Evolutionary conservation across 2,113 vertebrate genomes (phyloP).

Genomic region (Ciconia boyciana): DNA sequence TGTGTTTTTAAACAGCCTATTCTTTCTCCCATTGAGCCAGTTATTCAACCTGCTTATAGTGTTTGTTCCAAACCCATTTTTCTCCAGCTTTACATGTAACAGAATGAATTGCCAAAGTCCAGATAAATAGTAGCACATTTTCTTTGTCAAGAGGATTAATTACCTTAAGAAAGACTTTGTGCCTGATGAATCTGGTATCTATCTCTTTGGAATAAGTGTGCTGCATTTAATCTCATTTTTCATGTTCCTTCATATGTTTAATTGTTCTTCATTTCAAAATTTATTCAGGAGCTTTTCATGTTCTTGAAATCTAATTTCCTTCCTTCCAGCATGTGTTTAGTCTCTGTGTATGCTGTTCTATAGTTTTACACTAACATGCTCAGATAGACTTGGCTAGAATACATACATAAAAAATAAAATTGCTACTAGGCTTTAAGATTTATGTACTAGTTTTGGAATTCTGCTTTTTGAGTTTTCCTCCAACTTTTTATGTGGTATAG

Average conservation of each 20-base stretch:
- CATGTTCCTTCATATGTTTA: not conserved
- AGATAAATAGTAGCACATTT: not conserved
- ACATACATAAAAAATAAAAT: not conserved
- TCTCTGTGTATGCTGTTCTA: not conserved
- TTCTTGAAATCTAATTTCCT: not conserved
- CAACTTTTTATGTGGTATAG: not conserved
- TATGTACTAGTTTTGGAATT: not conserved
- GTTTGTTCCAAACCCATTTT: not conserved
- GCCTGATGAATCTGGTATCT: not conserved
- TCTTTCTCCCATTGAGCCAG: not conserved
- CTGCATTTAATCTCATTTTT: not conserved
- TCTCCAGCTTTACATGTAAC: not conserved
- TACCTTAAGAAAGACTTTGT: not conserved
- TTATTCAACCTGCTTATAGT: not conserved
- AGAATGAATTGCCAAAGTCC: not conserved
- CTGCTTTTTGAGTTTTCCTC: not conserved
- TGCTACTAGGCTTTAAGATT: not conserved
- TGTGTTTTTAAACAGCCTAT: not conserved
- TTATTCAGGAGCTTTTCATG: not conserved
- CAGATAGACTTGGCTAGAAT: not conserved
- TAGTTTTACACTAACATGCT: not conserved
- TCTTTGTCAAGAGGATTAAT: not conserved
- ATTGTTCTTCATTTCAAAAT: not conserved
- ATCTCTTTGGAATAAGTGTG: not conserved
- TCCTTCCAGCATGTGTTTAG: not conserved